These are phyloP conservation scores for Ciconia maguari DNA, from an alignment of 2,113 vertebrate genomes.

Conservation along the genomic window DNA sequence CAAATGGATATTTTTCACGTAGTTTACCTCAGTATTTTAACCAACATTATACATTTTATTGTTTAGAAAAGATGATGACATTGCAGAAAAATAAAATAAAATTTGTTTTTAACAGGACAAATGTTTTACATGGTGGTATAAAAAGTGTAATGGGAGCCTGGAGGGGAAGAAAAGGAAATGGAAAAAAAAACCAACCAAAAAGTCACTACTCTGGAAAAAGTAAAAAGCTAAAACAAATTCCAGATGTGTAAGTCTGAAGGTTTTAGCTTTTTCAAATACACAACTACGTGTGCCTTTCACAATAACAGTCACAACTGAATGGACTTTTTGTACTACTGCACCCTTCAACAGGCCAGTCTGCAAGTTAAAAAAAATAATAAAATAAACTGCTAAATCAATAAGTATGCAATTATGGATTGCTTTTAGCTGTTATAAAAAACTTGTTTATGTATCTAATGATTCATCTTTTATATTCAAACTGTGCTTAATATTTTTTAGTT, in stretches of 20 bases:
- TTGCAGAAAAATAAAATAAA: conserved; percentile 50
- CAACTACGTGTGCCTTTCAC: conserved; percentile 1
- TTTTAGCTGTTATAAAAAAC: conserved; percentile 9
- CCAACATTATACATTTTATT: conserved; percentile 43
- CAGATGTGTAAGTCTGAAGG: conserved; percentile 32
- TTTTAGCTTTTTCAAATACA: conserved; percentile 35
- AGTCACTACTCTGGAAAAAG: neutral
- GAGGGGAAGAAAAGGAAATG: neutral
- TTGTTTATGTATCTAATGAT: conserved; percentile 16
- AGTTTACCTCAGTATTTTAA: conserved; percentile 33
- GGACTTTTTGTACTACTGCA: neutral
- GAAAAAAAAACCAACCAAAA: too few relatives aligned
- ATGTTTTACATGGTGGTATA: conserved; percentile 20
- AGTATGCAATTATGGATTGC: neutral
- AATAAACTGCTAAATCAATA: neutral
- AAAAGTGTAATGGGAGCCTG: conserved; percentile 5
- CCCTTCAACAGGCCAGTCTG: conserved; percentile 31
- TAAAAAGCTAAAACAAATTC: conserved; percentile 45
- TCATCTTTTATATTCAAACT: conserved; percentile 74
- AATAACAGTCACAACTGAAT: neutral
- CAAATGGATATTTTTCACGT: neutral
- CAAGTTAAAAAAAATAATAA: neutral
- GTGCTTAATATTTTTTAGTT: conserved; percentile 87
- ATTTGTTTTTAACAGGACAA: conserved; percentile 5
- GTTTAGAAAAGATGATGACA: conserved; percentile 19